Conservation (phyloP, 2,888 invertebrate genomes). For the Saturnia japonica region DNA sequence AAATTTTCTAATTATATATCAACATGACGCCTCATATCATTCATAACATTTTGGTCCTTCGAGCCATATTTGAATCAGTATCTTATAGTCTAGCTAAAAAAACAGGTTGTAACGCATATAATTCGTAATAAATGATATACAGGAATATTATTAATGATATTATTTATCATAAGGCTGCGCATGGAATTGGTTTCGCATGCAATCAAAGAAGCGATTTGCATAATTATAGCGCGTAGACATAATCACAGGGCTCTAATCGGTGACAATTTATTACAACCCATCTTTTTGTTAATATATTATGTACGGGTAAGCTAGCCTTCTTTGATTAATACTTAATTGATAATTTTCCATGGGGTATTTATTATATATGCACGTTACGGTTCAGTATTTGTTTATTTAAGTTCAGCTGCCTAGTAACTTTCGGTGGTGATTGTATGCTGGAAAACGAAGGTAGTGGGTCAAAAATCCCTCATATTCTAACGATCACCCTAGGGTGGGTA, state of each 20-base stretch:
- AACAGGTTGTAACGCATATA: background rate
- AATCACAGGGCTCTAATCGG: slow-evolving; percentile 64
- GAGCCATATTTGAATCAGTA: background rate
- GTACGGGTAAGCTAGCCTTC: background rate
- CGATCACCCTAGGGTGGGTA: too few species aligned
- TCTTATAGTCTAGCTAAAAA: background rate
- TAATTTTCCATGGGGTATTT: background rate
- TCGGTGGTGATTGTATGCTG: too few species aligned
- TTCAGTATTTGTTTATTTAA: too few species aligned
- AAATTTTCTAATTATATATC: too few species aligned
- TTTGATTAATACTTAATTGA: background rate
- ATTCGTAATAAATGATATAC: slow-evolving; percentile 15
- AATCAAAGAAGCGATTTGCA: slow-evolving; percentile 66
- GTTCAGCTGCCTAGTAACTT: too few species aligned
- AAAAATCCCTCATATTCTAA: too few species aligned
- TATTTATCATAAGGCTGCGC: slow-evolving; percentile 44
- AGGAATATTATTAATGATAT: slow-evolving; percentile 46
- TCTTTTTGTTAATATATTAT: background rate
- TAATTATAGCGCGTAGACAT: slow-evolving; percentile 50
- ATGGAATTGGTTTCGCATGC: slow-evolving; percentile 52
- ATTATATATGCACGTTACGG: background rate
- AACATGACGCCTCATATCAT: background rate
- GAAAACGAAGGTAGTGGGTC: too few species aligned
- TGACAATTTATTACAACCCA: slow-evolving; percentile 56
- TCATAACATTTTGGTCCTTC: background rate